Evolutionary conservation across 2,797 vertebrate genomes (phyloP).

Genomic region (Macropodus opercularis): DNA sequence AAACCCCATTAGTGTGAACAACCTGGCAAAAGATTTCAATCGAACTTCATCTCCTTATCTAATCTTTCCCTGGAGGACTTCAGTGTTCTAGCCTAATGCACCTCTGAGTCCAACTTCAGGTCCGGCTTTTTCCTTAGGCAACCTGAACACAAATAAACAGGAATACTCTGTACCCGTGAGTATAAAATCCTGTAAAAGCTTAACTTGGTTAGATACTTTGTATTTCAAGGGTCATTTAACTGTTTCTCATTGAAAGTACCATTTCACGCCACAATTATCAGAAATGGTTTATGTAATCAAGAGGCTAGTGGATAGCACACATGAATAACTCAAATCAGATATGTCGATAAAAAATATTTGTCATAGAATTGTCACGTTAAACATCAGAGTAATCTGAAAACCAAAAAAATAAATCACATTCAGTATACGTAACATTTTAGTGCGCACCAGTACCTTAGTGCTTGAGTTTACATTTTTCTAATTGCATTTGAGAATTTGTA

Average conservation of each 20-base stretch:
- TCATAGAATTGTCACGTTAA: background rate
- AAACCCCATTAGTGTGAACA: conserved; percentile 62
- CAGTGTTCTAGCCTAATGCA: conserved; percentile 44
- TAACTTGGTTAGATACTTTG: background rate
- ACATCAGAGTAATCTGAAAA: background rate
- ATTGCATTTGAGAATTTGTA: conserved; percentile 16
- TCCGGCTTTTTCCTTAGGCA: conserved; percentile 27
- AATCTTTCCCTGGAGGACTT: conserved; percentile 71
- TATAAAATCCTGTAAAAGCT: background rate
- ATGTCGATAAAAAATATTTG: background rate
- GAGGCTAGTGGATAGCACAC: too few relatives aligned
- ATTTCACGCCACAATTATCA: background rate
- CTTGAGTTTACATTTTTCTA: background rate
- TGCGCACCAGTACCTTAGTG: too few relatives aligned
- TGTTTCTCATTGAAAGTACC: background rate
- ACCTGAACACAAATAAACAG: conserved; percentile 26
- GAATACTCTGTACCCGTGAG: conserved; percentile 28
- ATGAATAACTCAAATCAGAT: background rate
- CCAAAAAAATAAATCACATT: background rate
- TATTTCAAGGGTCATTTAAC: conserved; percentile 9
- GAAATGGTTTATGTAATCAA: conserved; percentile 1
- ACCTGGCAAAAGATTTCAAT: conserved; percentile 66
- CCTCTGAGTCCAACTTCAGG: conserved; percentile 28
- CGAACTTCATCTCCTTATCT: conserved; percentile 59
- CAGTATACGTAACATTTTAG: too few relatives aligned